These are phyloP conservation scores for Otis tarda DNA, from an alignment of 2,113 vertebrate species.

Conservation along the genomic window DNA sequence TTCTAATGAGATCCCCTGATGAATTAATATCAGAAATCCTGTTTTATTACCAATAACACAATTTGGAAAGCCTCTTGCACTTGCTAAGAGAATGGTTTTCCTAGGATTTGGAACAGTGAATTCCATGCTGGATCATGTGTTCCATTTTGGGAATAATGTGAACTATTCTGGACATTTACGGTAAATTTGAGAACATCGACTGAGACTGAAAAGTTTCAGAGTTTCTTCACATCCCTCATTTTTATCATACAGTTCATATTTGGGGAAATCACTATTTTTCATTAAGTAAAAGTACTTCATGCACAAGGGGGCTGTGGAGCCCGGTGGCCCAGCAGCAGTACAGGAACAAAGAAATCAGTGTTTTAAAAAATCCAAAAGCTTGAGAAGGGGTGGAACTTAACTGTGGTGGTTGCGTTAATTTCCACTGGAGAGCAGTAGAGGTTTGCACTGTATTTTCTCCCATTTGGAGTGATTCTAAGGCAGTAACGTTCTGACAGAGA, in stretches of 20 bases:
- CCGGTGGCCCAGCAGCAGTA: accelerated
- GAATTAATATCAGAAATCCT: neutral
- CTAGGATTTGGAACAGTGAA: neutral
- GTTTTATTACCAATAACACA: neutral
- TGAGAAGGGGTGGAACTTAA: neutral
- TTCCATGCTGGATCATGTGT: neutral
- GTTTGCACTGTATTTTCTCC: neutral
- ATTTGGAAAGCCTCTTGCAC: neutral
- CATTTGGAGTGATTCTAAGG: neutral
- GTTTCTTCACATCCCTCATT: neutral
- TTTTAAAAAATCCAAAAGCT: neutral
- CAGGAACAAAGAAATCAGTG: neutral
- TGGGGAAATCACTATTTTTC: neutral
- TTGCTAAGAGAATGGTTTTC: neutral
- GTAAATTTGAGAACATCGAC: neutral
- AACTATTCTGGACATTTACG: neutral
- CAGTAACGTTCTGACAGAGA: neutral
- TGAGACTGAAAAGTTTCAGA: neutral
- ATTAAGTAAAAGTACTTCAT: accelerated
- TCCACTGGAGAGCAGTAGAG: conserved; percentile 58
- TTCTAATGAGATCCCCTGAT: neutral
- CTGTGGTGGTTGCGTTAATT: neutral
- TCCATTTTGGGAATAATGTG: neutral
- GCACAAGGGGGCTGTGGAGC: neutral
- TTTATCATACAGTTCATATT: neutral